Evolutionary conservation across 1,140 invertebrate species (phyloP), one percentile per base, ranked within the genome.

Genomic region (Hypsibius dujardini): DNA sequence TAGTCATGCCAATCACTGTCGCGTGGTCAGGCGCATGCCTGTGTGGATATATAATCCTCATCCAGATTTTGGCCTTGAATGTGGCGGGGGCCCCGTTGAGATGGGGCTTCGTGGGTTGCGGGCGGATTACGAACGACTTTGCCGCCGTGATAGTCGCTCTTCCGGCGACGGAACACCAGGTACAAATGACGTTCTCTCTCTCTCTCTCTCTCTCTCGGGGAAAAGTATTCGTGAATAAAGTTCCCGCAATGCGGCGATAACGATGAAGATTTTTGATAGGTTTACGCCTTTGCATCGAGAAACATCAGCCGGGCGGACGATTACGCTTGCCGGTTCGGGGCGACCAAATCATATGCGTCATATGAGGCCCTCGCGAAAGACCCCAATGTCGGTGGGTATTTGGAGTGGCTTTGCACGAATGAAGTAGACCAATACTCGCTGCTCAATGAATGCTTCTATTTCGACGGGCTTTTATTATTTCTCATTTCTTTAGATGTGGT

Each of bases 111-210:
- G 81, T 81, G 14, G 82, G 84, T 69, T 84, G 86, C 46, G 88
- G 88, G 1, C 85, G 84, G 79, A 89, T 90, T 60, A 83, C 83
- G 47, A 85, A 88, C 77, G 90, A 93, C 76, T 93, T 93, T 79
- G 84, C 85, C 2, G 84, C 83, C 3, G 87, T 86, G 12, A 70
- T 92, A 70, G 69, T 72, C 70, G 76, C 50, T 7, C 78, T 88
- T 62, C 83, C 87, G 0, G 73, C 77, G 59, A 78, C 79, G 1
- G 84, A 89, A 72, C 88, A 92, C 78, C 77, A 84, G 75, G 82
- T 78, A 73, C n/a, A 56, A 56, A 56, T 56, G n/a, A n/a, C 50
- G n/a, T n/a, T 7, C 50, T n/a, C 7, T n/a, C n/a, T n/a, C n/a
- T 7, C n/a, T 7, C 50, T 7, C n/a, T 56, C n/a, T n/a, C n/a